Evolutionary conservation across 1,140 invertebrate species (phyloP).

Genomic region (Uloborus diversus): DNA sequence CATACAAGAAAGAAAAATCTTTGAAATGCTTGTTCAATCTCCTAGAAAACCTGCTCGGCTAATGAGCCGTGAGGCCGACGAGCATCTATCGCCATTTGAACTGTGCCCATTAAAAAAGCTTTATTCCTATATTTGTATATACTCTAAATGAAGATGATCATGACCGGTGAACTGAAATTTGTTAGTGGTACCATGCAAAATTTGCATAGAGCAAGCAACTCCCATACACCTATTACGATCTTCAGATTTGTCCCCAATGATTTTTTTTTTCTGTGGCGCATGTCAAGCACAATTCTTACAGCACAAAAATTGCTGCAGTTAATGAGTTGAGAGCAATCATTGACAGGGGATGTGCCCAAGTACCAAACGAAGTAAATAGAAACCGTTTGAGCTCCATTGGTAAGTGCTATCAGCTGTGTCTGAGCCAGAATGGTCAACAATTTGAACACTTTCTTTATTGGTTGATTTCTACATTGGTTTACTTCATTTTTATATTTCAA

Average conservation of each 20-base stretch:
- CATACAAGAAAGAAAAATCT: slow-evolving; percentile 25
- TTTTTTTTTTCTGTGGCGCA: slow-evolving; percentile 5
- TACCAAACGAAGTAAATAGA: slow-evolving; percentile 46
- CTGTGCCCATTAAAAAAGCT: slow-evolving; percentile 44
- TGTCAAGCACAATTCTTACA: too few relatives aligned
- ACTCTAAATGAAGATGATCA: slow-evolving; percentile 52
- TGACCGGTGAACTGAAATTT: slow-evolving; percentile 47
- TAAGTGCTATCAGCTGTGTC: too few relatives aligned
- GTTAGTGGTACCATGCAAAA: slow-evolving; percentile 53
- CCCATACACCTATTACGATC: neutral
- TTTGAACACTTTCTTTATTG: too few relatives aligned
- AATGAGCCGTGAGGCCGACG: slow-evolving; percentile 35
- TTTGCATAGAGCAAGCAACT: slow-evolving; percentile 22
- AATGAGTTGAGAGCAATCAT: slow-evolving; percentile 10
- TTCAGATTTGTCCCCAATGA: neutral
- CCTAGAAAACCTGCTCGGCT: slow-evolving; percentile 46
- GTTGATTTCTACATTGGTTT: too few relatives aligned
- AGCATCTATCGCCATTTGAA: slow-evolving; percentile 43
- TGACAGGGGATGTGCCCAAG: slow-evolving; percentile 19
- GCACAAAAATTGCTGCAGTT: slow-evolving; percentile 9
- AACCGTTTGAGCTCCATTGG: slow-evolving; percentile 26
- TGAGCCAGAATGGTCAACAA: too few relatives aligned
- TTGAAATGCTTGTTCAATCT: slow-evolving; percentile 28
- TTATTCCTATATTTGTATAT: slow-evolving; percentile 57
- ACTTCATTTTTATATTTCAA: slow-evolving; percentile 28